Base-by-base conservation (phyloP, 1,140 invertebrate genomes). In the Homalodisca vitripennis region DNA sequence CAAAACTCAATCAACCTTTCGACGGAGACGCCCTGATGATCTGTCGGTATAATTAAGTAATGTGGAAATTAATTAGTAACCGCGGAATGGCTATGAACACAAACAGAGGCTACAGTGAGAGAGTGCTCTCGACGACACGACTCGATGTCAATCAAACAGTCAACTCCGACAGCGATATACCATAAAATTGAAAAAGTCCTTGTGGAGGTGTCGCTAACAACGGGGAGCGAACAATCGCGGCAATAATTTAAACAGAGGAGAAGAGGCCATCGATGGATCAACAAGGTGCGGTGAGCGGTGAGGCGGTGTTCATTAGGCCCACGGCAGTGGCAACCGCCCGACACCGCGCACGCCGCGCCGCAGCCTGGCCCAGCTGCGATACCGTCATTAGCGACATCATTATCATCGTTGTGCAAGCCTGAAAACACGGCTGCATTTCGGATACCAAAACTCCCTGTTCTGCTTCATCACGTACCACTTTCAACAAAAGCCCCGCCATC, bases 201-300 rank as follows among this genome's bases (percentile, higher is more conserved):
- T 17, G 24, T 27, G 24, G 55, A 60, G 55, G 55, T 30, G 55
- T 60, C 24, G 29, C 22, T 24, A 26, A 53, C 22, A 53, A 3
- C 48, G 20, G 10, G 12, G 20, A 20, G 14, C 55, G 26, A 41
- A 60, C 55, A 60, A 60, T 60, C 14, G 24, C n/a, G n/a, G n/a
- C n/a, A 60, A 26, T 60, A 60, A 60, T 26, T 29, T 12, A 26
- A 60, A 26, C 14, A 51, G 48, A 14, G 48, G n/a, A 14, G 22
- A 22, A 51, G 22, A 22, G n/a, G 48, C 48, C n/a, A 60, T 60
- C 55, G 55, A 60, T 20, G 55, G 55, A 60, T 60, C 27, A 27
- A 60, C 55, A 27, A 26, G 14, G 55, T 53, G 48, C 6, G n/a
- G n/a, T 41, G 34, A 41, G 17, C 34, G 17, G 6, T 41, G 17